phyloP scores from a whole-genome alignment of 2,113 vertebrate genomes.

The Notothenia coriiceps region DNA sequence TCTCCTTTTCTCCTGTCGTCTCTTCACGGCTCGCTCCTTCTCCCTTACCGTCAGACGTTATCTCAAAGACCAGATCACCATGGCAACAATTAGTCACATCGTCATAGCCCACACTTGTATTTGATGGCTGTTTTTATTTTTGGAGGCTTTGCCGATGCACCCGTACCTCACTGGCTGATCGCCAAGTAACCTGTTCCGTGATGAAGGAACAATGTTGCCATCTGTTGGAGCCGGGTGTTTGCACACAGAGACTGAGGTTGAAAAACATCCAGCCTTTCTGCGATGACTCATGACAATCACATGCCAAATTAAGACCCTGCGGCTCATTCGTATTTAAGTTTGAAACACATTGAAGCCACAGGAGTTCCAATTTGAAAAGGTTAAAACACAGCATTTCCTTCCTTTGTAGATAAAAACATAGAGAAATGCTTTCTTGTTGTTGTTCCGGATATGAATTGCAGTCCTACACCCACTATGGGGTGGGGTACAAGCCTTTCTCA shows the following conservation, averaged over 20 bases:
- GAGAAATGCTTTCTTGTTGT: constrained; percentile 19
- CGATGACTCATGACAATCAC: constrained; percentile 74
- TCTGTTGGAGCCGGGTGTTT: constrained; percentile 79
- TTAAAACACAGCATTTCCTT: constrained; percentile 4
- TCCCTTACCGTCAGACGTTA: constrained; percentile 67
- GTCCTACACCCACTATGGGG: constrained; percentile 33
- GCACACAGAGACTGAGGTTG: constrained; percentile 42
- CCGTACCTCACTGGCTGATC: constrained; percentile 61
- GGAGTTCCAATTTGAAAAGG: constrained; percentile 35
- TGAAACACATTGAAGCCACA: constrained; percentile 29
- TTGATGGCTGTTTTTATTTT: constrained; percentile 82
- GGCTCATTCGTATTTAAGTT: constrained; percentile 43
- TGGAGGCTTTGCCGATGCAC: constrained; percentile 61
- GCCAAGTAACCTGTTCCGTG: constrained; percentile 67
- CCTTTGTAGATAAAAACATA: constrained; percentile 39
- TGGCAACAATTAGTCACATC: constrained; percentile 84
- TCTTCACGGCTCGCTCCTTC: constrained; percentile 38
- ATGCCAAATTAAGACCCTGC: constrained; percentile 67
- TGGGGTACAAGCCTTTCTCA: constrained; percentile 38
- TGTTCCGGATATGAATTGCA: constrained; percentile 31
- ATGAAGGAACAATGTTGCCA: constrained; percentile 83
- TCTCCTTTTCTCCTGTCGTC: constrained; percentile 35
- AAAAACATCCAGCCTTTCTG: constrained; percentile 45
- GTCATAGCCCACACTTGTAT: constrained; percentile 76
- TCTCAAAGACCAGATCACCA: constrained; percentile 79